Evolutionary conservation across 1,140 invertebrate genomes (phyloP).

Genomic region (Platyscapa corneri): DNA sequence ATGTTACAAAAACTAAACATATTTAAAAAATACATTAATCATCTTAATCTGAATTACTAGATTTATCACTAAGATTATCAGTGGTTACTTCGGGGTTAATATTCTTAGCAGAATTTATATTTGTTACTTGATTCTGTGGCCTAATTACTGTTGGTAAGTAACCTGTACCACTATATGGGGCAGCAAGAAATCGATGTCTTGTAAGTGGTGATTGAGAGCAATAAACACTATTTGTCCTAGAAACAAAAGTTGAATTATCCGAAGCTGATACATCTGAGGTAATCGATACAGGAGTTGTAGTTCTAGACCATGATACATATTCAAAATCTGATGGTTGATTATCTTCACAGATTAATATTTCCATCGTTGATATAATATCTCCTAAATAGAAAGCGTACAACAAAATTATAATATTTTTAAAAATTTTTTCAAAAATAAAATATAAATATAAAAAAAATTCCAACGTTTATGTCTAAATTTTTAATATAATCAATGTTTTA

Average conservation of each 20-base stretch:
- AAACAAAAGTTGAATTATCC: conserved; percentile 12
- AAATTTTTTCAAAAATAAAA: no score
- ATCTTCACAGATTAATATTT: conserved; percentile 85
- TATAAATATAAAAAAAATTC: no score
- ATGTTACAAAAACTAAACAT: not conserved
- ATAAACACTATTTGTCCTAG: conserved; percentile 68
- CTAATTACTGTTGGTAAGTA: conserved; percentile 86
- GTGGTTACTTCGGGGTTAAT: not conserved
- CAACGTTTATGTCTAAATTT: no score
- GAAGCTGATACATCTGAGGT: conserved; percentile 76
- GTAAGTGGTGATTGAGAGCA: conserved; percentile 74
- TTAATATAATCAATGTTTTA: no score
- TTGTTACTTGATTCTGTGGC: conserved; percentile 73
- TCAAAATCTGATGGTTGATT: conserved; percentile 80
- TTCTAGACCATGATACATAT: conserved; percentile 81
- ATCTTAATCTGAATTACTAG: conserved; percentile 45
- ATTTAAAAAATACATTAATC: not conserved
- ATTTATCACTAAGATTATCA: conserved; percentile 45
- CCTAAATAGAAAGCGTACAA: conserved; percentile 70
- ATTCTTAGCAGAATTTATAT: conserved; percentile 8
- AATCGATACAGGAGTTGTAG: conserved; percentile 77
- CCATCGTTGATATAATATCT: conserved; percentile 92
- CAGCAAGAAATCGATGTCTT: conserved; percentile 81
- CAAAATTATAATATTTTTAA: no score
- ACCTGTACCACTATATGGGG: conserved; percentile 86